These are phyloP conservation scores for Ceyx margarethae DNA, from an alignment of 2,113 vertebrate genomes.

Conservation along the genomic window DNA sequence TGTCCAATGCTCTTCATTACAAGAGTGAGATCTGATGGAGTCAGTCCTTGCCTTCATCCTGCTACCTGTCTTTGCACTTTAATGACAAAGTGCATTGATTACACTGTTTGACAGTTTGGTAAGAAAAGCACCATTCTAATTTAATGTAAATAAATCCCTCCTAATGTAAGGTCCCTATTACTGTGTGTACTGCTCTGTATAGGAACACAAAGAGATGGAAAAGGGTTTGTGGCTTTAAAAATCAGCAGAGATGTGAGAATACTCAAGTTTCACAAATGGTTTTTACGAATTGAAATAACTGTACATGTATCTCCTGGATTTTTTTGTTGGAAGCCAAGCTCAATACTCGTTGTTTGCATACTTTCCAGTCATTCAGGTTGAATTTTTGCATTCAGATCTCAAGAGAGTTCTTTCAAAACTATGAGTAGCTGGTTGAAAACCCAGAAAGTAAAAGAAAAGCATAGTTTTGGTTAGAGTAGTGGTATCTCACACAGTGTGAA, in stretches of 20 bases:
- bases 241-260: neutral
- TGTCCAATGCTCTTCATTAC: neutral
- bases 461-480: neutral
- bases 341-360: neutral
- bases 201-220: neutral
- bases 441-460: neutral
- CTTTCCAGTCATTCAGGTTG: neutral
- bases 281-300: neutral
- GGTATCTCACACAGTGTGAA: neutral
- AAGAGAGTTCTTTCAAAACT: neutral
- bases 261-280: neutral
- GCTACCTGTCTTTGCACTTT: neutral
- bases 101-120: neutral
- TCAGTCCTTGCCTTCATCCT: neutral
- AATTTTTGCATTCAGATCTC: neutral
- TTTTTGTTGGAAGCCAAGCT: neutral
- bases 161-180: neutral
- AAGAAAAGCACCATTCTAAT: neutral
- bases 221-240: neutral
- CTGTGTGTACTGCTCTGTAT: neutral
- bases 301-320: neutral
- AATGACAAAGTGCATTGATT: neutral
- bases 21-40: neutral
- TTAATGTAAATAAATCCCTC: neutral
- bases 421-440: neutral